Percentiles rank a stretch among this genome's conserved stretches.
Evolutionary conservation across 2,797 vertebrate species (phyloP).

Genomic region (Petrocephalus schoutedeni): DNA sequence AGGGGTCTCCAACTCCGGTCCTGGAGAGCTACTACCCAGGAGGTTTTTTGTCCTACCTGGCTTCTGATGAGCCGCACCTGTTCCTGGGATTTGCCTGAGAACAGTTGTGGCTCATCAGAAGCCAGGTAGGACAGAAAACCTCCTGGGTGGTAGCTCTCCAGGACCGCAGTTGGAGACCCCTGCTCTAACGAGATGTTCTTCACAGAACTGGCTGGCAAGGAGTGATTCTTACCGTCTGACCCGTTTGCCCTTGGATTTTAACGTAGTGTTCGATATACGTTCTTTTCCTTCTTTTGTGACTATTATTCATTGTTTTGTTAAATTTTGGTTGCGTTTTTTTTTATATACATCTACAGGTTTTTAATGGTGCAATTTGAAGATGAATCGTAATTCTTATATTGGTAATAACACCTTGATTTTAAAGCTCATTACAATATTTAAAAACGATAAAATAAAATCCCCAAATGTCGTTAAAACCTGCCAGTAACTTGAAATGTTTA

Average conservation of each 20-base stretch:
- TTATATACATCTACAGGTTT: not conserved
- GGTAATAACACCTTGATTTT: not conserved
- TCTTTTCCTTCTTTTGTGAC: not conserved
- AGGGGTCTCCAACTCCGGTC: no score
- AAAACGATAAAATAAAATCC: not conserved
- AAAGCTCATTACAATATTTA: not conserved
- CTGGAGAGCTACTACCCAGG: no score
- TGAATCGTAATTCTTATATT: not conserved
- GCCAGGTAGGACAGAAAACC: no score
- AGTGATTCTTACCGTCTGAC: not conserved
- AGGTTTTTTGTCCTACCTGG: no score
- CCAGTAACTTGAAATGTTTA: not conserved
- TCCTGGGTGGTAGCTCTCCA: no score
- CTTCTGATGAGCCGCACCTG: no score
- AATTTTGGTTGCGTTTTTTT: not conserved
- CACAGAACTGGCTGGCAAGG: not conserved
- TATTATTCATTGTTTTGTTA: not conserved
- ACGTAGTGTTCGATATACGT: not conserved
- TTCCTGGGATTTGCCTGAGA: no score
- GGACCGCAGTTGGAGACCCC: no score
- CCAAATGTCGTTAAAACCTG: not conserved
- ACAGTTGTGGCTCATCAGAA: no score
- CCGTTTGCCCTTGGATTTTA: not conserved
- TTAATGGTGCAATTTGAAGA: not conserved
- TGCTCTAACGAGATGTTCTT: not conserved